Conservation (phyloP, 2,113 vertebrate genomes). For the Hystrix brachyura region DNA sequence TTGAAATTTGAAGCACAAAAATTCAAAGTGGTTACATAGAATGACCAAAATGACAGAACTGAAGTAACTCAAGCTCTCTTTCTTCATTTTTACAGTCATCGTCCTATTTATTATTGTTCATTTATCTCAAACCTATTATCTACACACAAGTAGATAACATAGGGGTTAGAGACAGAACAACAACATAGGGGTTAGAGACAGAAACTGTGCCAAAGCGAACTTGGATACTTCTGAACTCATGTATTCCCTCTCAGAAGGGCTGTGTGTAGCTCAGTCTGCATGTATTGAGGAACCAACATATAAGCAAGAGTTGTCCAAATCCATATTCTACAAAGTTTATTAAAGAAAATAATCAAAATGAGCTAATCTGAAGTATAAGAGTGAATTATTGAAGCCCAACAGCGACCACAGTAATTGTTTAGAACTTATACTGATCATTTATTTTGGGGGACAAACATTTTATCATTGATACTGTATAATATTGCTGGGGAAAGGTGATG, state of each 20-base stretch:
- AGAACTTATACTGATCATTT: neutral
- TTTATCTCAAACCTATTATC: neutral
- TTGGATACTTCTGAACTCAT: neutral
- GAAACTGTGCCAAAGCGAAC: neutral
- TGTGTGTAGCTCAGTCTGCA: neutral
- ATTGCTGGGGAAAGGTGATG: neutral
- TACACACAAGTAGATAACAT: neutral
- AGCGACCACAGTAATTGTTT: neutral
- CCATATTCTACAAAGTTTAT: neutral
- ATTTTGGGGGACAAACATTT: neutral
- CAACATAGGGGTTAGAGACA: neutral
- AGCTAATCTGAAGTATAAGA: neutral
- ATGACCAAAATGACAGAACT: neutral
- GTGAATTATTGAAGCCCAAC: neutral
- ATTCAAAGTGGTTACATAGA: neutral
- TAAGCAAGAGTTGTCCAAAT: neutral
- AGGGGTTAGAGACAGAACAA: neutral
- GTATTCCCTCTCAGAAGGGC: neutral
- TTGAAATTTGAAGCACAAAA: conserved; percentile 22
- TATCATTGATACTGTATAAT: neutral
- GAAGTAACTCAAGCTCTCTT: neutral
- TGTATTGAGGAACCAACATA: neutral
- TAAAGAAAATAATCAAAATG: neutral
- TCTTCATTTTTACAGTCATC: neutral
- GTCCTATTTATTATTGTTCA: neutral